Evolutionary conservation across 2,113 vertebrate species (phyloP).

Genomic region (Chloebia gouldiae): DNA sequence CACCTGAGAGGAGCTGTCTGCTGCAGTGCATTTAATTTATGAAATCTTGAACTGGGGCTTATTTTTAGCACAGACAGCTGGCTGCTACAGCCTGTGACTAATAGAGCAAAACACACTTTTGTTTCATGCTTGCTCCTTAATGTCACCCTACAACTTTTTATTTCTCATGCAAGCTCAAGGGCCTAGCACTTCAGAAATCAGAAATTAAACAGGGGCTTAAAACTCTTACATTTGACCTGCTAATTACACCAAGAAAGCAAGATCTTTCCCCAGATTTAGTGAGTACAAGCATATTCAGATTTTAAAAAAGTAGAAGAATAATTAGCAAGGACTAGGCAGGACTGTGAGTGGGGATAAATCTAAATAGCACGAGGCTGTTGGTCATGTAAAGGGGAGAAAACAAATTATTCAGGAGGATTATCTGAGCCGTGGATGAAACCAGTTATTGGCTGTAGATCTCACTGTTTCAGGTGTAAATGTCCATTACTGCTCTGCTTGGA

Average conservation of each 20-base stretch:
- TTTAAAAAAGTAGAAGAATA: not conserved
- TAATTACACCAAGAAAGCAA: not conserved
- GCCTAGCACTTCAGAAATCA: not conserved
- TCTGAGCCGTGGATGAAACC: not conserved
- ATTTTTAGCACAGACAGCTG: slow-evolving; percentile 77
- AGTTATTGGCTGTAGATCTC: not conserved
- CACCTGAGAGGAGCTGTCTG: slow-evolving; percentile 67
- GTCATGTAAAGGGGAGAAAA: not conserved
- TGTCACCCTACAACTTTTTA: slow-evolving; percentile 53
- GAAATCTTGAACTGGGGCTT: slow-evolving; percentile 45
- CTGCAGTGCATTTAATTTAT: slow-evolving; percentile 63
- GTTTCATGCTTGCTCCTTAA: slow-evolving; percentile 59
- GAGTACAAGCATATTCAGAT: not conserved
- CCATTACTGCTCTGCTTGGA: not conserved
- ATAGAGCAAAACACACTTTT: slow-evolving; percentile 68
- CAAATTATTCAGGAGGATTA: not conserved
- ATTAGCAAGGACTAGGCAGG: not conserved
- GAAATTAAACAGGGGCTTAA: not conserved
- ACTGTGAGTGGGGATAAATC: not conserved
- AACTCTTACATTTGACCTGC: slow-evolving; percentile 4
- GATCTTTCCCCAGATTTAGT: not conserved
- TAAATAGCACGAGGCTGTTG: not conserved
- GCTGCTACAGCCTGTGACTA: slow-evolving; percentile 71
- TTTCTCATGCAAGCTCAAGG: slow-evolving; percentile 47
- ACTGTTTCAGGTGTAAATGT: not conserved